Percentiles rank a stretch among this genome's conserved stretches.
These are phyloP conservation scores for Acanthosepion pharaonis DNA, from an alignment of 2,888 invertebrate genomes.

Conservation along the genomic window DNA sequence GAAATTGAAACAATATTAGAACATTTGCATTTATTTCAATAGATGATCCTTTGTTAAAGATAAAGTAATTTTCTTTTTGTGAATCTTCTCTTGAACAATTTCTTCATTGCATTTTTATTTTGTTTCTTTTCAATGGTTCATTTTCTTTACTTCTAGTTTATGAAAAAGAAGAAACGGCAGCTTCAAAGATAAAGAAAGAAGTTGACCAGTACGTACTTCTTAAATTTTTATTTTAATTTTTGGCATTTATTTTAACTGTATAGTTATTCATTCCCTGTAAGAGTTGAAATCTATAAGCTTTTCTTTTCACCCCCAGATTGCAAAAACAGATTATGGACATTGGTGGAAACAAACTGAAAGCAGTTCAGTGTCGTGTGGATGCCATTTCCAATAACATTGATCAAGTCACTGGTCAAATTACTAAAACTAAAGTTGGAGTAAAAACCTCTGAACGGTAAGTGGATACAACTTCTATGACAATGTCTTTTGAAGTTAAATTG, in stretches of 20 bases:
- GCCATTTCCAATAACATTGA: constrained; percentile 82
- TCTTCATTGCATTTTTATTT: neutral
- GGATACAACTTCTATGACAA: neutral
- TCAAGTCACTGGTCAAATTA: constrained; percentile 78
- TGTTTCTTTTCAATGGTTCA: neutral
- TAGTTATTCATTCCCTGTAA: neutral
- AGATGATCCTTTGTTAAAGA: too few species aligned
- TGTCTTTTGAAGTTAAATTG: neutral
- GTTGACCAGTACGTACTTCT: constrained; percentile 62
- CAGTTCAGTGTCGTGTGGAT: constrained; percentile 78
- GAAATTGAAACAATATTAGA: too few species aligned
- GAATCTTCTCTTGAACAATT: too few species aligned
- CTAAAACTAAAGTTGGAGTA: constrained; percentile 75
- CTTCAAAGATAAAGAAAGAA: constrained; percentile 69
- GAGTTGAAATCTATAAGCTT: neutral
- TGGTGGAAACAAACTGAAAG: constrained; percentile 74
- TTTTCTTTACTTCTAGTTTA: constrained; percentile 62
- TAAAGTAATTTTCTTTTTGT: too few species aligned
- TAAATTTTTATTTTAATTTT: constrained; percentile 60
- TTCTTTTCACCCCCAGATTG: constrained; percentile 54
- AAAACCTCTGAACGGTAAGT: constrained; percentile 77
- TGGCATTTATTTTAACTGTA: neutral
- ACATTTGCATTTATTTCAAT: too few species aligned
- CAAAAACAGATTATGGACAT: constrained; percentile 75
- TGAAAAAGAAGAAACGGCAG: constrained; percentile 69